A percentile compares a stretch with the other conserved stretches of the same genome.
phyloP scores from a whole-genome alignment of 2,888 invertebrate species.

The Pandemis heparana region DNA sequence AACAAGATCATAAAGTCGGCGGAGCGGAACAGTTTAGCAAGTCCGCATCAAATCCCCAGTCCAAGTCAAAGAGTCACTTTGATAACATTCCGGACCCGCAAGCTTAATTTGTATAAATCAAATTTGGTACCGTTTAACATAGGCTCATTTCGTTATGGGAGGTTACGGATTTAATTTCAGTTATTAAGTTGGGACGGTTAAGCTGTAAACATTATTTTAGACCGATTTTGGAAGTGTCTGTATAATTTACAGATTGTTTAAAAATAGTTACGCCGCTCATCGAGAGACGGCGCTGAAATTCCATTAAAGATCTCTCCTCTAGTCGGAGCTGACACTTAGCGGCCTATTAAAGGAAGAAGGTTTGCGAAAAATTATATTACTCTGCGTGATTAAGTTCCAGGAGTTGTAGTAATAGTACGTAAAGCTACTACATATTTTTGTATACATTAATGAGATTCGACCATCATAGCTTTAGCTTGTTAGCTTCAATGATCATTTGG shows the following conservation, averaged over 20 bases:
- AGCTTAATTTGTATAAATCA: constrained; percentile 77
- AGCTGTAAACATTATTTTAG: background rate
- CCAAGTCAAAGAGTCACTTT: constrained; percentile 69
- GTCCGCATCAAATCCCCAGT: constrained; percentile 67
- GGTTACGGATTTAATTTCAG: constrained; percentile 32
- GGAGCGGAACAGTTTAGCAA: constrained; percentile 71
- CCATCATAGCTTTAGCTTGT: too few relatives aligned
- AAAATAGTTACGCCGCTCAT: too few relatives aligned
- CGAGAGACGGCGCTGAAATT: too few relatives aligned
- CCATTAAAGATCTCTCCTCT: too few relatives aligned
- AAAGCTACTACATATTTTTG: too few relatives aligned
- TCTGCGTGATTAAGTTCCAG: too few relatives aligned
- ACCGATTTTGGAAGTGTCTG: background rate
- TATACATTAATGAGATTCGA: too few relatives aligned
- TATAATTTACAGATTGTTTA: background rate
- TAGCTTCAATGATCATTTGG: too few relatives aligned
- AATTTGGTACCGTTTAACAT: constrained; percentile 57
- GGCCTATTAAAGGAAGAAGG: too few relatives aligned
- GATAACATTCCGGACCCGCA: constrained; percentile 71
- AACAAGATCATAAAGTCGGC: constrained; percentile 73
- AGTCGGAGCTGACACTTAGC: background rate
- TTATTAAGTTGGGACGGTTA: constrained; percentile 24
- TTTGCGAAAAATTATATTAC: too few relatives aligned
- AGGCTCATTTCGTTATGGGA: constrained; percentile 30
- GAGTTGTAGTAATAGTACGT: too few relatives aligned